Conservation (phyloP, 2,888 invertebrate species). For the Salpingus planirostris region DNA sequence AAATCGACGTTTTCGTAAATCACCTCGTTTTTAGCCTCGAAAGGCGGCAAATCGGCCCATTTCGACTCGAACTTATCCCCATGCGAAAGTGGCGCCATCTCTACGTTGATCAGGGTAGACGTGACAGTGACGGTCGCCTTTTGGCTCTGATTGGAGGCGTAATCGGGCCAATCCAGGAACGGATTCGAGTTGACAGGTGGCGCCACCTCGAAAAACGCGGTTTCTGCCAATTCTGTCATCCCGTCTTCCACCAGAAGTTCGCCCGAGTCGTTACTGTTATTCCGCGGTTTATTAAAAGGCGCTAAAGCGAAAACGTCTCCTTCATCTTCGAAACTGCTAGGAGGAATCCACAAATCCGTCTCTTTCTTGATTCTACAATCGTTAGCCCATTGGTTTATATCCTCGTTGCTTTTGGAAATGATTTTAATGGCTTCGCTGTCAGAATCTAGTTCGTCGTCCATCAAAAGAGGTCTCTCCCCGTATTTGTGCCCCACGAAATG, state of each 20-base stretch:
- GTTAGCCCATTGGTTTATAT: conserved; percentile 26
- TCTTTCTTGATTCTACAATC: conserved; percentile 22
- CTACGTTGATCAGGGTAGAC: conserved; percentile 28
- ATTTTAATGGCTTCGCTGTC: conserved; percentile 42
- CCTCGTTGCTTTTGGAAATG: not conserved
- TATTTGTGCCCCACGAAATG: conserved; percentile 65
- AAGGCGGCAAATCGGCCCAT: conserved; percentile 21
- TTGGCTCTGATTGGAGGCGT: conserved; percentile 16
- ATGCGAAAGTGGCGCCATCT: conserved; percentile 15
- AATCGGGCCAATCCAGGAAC: conserved; percentile 11
- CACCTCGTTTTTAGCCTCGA: conserved; percentile 14
- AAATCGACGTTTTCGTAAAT: conserved; percentile 26
- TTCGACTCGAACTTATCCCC: conserved; percentile 29
- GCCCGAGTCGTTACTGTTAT: not conserved
- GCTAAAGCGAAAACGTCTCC: conserved; percentile 63
- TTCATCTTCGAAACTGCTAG: conserved; percentile 39
- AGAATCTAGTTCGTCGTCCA: conserved; percentile 69
- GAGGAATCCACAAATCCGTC: conserved; percentile 33
- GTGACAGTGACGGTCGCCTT: conserved; percentile 33
- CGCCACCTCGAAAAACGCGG: not conserved
- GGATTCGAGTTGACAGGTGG: not conserved
- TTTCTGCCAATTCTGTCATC: not conserved
- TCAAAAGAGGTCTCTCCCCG: conserved; percentile 63
- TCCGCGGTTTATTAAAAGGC: conserved; percentile 46
- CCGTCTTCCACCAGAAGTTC: not conserved